These are phyloP conservation scores for Albula goreensis DNA, from an alignment of 2,113 vertebrate species.

Conservation along the genomic window DNA sequence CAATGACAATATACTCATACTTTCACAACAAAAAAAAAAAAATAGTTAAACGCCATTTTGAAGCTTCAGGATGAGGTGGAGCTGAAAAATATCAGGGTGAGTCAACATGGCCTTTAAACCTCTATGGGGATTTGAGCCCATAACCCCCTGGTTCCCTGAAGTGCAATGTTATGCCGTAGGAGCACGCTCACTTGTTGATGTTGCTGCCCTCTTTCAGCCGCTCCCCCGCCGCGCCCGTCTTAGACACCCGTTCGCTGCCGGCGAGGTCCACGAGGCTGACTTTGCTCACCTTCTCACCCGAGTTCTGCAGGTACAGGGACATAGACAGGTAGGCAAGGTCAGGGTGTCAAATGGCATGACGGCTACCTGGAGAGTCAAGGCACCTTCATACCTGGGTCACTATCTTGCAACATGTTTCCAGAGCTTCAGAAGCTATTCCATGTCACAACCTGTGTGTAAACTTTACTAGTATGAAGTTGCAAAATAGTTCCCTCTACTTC, in stretches of 20 bases:
- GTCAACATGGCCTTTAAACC: too few relatives aligned
- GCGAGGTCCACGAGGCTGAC: slow-evolving; percentile 96
- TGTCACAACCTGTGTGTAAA: too few relatives aligned
- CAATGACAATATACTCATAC: too few relatives aligned
- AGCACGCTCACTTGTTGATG: slow-evolving; percentile 86
- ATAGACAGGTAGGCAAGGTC: slow-evolving; percentile 23
- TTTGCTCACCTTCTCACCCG: slow-evolving; percentile 96
- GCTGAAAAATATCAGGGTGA: too few relatives aligned
- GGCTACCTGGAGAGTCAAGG: not conserved
- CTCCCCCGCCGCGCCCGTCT: slow-evolving; percentile 95
- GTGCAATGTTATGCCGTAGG: too few relatives aligned
- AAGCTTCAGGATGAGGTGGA: too few relatives aligned
- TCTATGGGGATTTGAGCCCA: not conserved
- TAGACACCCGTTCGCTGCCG: slow-evolving; percentile 92
- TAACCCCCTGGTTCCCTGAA: not conserved
- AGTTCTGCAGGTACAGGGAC: slow-evolving; percentile 68
- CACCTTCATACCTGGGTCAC: not conserved
- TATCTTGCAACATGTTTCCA: too few relatives aligned
- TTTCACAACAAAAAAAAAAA: too few relatives aligned
- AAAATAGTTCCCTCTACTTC: not conserved
- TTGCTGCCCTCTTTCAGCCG: slow-evolving; percentile 97
- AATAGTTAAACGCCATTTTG: too few relatives aligned
- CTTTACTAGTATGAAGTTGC: not conserved
- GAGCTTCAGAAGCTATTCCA: too few relatives aligned
- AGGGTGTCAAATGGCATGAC: not conserved